phyloP scores from a whole-genome alignment of 2,113 vertebrate species.

The Stigmatopora argus region DNA sequence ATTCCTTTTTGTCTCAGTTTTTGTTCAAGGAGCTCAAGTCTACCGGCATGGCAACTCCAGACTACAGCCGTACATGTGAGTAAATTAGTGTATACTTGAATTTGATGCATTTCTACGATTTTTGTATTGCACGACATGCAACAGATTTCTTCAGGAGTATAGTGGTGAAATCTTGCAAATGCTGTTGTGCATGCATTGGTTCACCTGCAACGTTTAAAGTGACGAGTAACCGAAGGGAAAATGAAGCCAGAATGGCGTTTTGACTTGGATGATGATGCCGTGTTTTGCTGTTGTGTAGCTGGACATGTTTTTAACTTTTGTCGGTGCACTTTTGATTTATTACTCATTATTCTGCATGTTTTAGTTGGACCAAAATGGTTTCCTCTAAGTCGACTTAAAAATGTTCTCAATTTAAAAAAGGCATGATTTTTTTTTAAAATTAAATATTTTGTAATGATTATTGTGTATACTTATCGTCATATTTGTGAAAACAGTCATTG shows the following conservation, averaged over 20 bases:
- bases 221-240: neutral
- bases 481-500: too few relatives aligned
- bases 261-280: neutral
- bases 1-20: conserved; percentile 39
- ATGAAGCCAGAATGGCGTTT: neutral
- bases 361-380: neutral
- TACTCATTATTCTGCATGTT: neutral
- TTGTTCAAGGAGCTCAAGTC: conserved; percentile 45
- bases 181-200: neutral
- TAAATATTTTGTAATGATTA: neutral
- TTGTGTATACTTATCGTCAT: too few relatives aligned
- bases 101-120: neutral
- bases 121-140: neutral
- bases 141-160: neutral
- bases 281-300: neutral
- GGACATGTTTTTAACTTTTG: neutral
- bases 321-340: neutral
- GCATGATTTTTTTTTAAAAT: neutral
- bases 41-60: conserved; percentile 46
- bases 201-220: neutral
- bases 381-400: neutral
- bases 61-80: conserved; percentile 83
- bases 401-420: neutral
- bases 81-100: conserved; percentile 45
- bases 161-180: neutral